Evolutionary conservation across 2,113 vertebrate genomes (phyloP), one percentile per base, ranked within the genome.

Genomic region (Sylvia atricapilla): DNA sequence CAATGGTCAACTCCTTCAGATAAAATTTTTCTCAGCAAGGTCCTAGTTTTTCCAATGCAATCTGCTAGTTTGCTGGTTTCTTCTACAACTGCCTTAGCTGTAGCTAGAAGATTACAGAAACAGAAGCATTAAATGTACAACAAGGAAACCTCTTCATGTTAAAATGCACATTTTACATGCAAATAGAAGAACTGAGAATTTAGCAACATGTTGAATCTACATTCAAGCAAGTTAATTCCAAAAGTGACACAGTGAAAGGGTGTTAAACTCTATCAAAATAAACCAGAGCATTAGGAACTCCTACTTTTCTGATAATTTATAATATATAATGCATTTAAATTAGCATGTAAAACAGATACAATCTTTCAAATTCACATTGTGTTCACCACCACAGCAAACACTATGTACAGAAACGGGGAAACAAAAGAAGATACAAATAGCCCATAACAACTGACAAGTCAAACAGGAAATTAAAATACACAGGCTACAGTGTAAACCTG

Each of bases 41-140:
- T 99, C 95, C 99, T 99, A 1, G 99, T 99, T 98, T 99, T 99
- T 72, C 99, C 99, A 97, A 99, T 99, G 92, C 99, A 99, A 90
- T 99, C 99, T 49, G 99, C 99, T 94, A 99, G 98, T 97, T 99
- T 99, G 98, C 98, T 99, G 13, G 99, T 99, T 98, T 99, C 99
- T 97, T 99, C 99, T 93, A 99, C 98, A 96, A 99, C 98, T 31
- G 99, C 99, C 97, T 99, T 99, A 94, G 99, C 98, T 69, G 98
- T 98, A 96, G 98, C 99, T 99, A 80, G 49, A 94, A 89, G 37
- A 31, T 74, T 75, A 96, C 46, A 97, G 35, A 84, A 78, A 79
- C 24, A 70, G 27, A 13, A 76, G 19, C 2, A 39, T 93, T 92
- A 87, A 59, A 56, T n/a, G 12, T 53, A 92, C 13, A 75, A 47